phyloP scores from a whole-genome alignment of 2,888 invertebrate species.

The Drosophila pegasa region DNA sequence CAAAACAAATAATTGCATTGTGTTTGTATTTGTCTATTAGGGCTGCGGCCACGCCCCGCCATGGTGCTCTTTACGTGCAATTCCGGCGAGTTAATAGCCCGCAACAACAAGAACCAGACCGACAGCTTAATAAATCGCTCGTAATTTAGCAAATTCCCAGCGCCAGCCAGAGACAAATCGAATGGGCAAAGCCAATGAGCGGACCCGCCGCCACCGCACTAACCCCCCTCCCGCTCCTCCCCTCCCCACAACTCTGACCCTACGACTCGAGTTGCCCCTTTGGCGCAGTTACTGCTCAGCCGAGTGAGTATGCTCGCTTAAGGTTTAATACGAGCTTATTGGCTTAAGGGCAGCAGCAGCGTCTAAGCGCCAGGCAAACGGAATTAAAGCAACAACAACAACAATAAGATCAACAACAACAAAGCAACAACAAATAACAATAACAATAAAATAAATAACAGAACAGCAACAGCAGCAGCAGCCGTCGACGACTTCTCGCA shows the following conservation, averaged over 20 bases:
- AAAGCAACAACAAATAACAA: slow-evolving; percentile 21
- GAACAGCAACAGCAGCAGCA: background rate
- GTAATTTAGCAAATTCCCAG: slow-evolving; percentile 59
- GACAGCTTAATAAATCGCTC: slow-evolving; percentile 55
- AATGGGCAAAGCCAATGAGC: slow-evolving; percentile 40
- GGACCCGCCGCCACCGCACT: background rate
- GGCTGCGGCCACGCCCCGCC: slow-evolving; percentile 37
- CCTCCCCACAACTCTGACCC: background rate
- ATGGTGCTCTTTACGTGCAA: slow-evolving; percentile 51
- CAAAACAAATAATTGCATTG: slow-evolving; percentile 69
- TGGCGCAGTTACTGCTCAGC: slow-evolving; percentile 22
- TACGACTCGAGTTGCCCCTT: slow-evolving; percentile 4
- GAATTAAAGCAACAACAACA: slow-evolving; percentile 7
- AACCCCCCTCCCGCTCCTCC: background rate
- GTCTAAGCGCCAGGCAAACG: slow-evolving; percentile 20
- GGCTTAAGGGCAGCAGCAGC: slow-evolving; percentile 52
- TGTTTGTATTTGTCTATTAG: slow-evolving; percentile 65
- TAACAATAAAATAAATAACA: slow-evolving; percentile 13
- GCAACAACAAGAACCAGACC: slow-evolving; percentile 32
- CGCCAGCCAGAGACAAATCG: slow-evolving; percentile 42
- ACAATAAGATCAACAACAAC: slow-evolving; percentile 4
- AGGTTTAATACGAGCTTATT: slow-evolving; percentile 75
- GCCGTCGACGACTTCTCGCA: too few species aligned
- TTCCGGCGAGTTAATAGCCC: slow-evolving; percentile 67
- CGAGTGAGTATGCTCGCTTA: slow-evolving; percentile 46